Conservation (phyloP, 2,797 vertebrate species). For the Trachurus trachurus region DNA sequence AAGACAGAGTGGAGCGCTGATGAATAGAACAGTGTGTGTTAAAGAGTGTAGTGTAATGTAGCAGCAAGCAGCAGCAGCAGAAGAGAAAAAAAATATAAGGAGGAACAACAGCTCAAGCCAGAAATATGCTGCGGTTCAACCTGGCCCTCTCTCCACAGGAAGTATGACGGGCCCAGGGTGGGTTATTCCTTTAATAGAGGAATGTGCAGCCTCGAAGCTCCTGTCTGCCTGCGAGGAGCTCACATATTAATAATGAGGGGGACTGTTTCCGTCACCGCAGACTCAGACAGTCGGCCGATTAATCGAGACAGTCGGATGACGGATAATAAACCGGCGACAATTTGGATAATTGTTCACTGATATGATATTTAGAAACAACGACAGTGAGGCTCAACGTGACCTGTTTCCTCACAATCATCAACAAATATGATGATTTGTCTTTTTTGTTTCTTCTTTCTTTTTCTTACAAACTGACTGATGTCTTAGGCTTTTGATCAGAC, state of each 20-base stretch:
- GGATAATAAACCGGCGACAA: background rate
- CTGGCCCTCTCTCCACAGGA: slow-evolving; percentile 87
- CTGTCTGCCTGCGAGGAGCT: slow-evolving; percentile 71
- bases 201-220: slow-evolving; percentile 80
- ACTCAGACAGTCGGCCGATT: background rate
- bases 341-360: background rate
- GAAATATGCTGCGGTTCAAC: slow-evolving; percentile 87
- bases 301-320: background rate
- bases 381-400: background rate
- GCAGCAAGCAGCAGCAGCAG: slow-evolving; percentile 58
- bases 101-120: slow-evolving; percentile 86
- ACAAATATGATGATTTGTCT: background rate
- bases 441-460: background rate
- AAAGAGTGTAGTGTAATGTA: slow-evolving; percentile 69
- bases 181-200: slow-evolving; percentile 85
- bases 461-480: too few species aligned
- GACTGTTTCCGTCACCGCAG: slow-evolving; percentile 23
- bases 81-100: slow-evolving; percentile 67
- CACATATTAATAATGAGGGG: slow-evolving; percentile 42
- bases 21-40: slow-evolving; percentile 80
- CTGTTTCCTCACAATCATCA: background rate
- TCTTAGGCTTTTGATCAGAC: background rate
- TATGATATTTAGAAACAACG: background rate
- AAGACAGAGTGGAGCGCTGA: slow-evolving; percentile 57
- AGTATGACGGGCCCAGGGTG: slow-evolving; percentile 83